These are phyloP conservation scores for Eurosta solidaginis DNA, from an alignment of 1,140 invertebrate species.

Conservation along the genomic window DNA sequence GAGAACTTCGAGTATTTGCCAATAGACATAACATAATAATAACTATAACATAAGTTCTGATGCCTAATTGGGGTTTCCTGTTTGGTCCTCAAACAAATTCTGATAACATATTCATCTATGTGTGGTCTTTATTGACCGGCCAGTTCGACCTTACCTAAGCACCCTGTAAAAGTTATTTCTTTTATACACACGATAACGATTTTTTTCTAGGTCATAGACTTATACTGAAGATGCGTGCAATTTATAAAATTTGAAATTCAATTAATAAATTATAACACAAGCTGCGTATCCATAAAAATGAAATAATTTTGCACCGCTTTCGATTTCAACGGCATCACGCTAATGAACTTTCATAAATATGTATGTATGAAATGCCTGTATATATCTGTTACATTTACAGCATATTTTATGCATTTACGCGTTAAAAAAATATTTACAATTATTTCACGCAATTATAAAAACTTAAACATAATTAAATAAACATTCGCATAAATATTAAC, in stretches of 20 bases:
- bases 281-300: background rate
- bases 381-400: background rate
- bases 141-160: too few relatives aligned
- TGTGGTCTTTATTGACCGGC: too few relatives aligned
- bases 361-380: background rate
- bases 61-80: too few relatives aligned
- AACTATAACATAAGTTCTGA: too few relatives aligned
- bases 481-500: background rate
- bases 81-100: too few relatives aligned
- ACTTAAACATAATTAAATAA: background rate
- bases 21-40: too few relatives aligned
- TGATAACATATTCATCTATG: too few relatives aligned
- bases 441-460: conserved; percentile 10
- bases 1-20: too few relatives aligned
- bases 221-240: background rate
- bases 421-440: background rate
- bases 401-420: background rate
- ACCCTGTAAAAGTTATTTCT: background rate
- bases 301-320: background rate
- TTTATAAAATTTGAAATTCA: background rate
- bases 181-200: background rate
- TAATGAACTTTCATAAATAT: background rate
- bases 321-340: background rate
- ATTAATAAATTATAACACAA: background rate
- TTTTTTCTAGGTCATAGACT: background rate